phyloP scores from a whole-genome alignment of 2,113 vertebrate species.

The Glaucomys volans region DNA sequence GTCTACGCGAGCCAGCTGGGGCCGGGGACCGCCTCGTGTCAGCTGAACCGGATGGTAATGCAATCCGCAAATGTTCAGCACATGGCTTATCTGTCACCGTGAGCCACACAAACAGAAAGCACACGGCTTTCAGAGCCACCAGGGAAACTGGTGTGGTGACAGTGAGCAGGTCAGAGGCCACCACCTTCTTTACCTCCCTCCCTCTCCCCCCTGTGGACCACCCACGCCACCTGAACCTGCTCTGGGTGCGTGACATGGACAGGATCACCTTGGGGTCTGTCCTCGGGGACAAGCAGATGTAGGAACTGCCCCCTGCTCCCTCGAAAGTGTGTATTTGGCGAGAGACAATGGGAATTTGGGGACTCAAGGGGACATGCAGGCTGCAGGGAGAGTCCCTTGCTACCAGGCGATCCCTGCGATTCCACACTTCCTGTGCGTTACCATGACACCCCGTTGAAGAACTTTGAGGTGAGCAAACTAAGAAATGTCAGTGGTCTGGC shows the following conservation, averaged over 20 bases:
- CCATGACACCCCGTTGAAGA: background rate
- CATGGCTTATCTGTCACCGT: background rate
- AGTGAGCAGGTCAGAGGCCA: background rate
- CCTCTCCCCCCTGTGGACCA: background rate
- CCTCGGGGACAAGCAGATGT: too few relatives aligned
- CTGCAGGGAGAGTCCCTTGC: rapidly evolving
- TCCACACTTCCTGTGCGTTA: too few relatives aligned
- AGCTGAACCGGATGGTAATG: slow-evolving; percentile 86
- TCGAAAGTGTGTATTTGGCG: background rate
- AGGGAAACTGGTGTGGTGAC: background rate
- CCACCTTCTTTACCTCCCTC: background rate
- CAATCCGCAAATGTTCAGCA: slow-evolving; percentile 78
- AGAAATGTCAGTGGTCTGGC: background rate
- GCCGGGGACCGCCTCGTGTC: slow-evolving; percentile 88
- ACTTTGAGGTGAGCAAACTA: too few relatives aligned
- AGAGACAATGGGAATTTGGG: background rate
- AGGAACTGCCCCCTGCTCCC: background rate
- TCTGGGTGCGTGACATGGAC: rapidly evolving
- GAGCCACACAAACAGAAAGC: slow-evolving; percentile 28
- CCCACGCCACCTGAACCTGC: background rate
- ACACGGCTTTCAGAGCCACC: background rate
- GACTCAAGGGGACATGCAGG: rapidly evolving
- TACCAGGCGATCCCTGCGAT: rapidly evolving
- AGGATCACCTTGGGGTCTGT: background rate
- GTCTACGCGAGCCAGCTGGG: slow-evolving; percentile 83